These are phyloP conservation scores for Sminthurinus signatus DNA, from an alignment of 1,140 invertebrate genomes.

Conservation along the genomic window DNA sequence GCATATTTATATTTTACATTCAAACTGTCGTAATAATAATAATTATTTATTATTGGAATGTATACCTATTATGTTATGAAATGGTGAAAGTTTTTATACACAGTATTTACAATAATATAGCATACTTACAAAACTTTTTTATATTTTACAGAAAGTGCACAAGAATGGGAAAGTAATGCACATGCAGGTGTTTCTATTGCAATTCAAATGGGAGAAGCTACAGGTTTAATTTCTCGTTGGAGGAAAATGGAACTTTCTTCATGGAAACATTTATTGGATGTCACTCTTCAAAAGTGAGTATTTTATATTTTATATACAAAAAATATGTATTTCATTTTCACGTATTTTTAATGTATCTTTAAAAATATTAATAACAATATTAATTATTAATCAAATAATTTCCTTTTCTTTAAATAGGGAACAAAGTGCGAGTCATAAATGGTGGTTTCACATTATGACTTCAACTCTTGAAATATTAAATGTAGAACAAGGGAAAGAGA, in stretches of 20 bases:
- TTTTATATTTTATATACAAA: conserved; percentile 6
- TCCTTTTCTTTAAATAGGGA: not conserved
- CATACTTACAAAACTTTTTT: conserved; percentile 1
- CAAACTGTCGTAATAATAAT: too few species aligned
- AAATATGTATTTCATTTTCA: not conserved
- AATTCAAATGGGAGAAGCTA: conserved; percentile 61
- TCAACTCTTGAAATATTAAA: conserved; percentile 52
- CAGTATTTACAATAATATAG: not conserved
- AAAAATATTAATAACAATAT: too few species aligned
- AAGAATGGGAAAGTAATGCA: conserved; percentile 89
- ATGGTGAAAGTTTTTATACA: too few species aligned
- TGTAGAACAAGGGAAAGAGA: conserved; percentile 2
- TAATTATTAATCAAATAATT: not conserved
- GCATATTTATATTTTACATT: too few species aligned
- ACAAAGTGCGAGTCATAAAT: conserved; percentile 44
- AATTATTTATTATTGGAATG: too few species aligned
- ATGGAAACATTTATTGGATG: conserved; percentile 70
- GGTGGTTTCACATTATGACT: conserved; percentile 84
- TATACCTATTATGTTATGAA: too few species aligned
- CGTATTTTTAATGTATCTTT: not conserved
- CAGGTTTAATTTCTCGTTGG: conserved; percentile 80
- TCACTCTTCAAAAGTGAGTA: conserved; percentile 47
- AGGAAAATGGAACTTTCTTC: conserved; percentile 79
- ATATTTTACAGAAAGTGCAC: conserved; percentile 45
- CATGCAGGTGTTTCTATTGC: conserved; percentile 76